Evolutionary conservation across 2,113 vertebrate species (phyloP), one percentile per base, ranked within the genome.

Genomic region (Chionomys nivalis): DNA sequence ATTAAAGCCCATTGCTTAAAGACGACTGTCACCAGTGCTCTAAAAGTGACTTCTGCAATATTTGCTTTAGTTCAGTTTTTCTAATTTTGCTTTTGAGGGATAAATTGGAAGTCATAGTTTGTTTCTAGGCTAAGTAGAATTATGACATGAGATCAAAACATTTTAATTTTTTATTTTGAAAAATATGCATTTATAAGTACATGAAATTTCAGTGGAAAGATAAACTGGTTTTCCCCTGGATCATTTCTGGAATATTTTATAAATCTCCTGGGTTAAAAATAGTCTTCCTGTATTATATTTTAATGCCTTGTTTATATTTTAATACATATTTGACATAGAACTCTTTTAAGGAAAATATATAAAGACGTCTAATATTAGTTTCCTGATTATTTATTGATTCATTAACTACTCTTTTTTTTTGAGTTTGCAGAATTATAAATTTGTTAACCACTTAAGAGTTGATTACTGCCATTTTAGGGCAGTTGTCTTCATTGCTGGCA

Each of bases 151-250:
- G 33, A 10, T 73, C 16, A 83, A 36, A 89, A 92, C 33, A 52
- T 96, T 96, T 96, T 68, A 72, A 92, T 96, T 75, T 96, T 10
- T 70, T 9, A 89, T 75, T 96, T 95, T 96, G 63, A 88, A 87
- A 83, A 85, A 63, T 19, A 44, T 55, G 26, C 36, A 39, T 24
- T n/a, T 93, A 44, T 91, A 79, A 70, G 58, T 90, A 78, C 36
- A 90, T 68, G 26, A 91, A 94, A 91, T 12, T 83, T 95, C 26
- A 77, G 16, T 94, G 33, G 44, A 68, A 31, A 68, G 42, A 89
- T 94, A 58, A 66, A 65, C 26, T 90, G 1, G 76, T 86, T 92
- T 92, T 24, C 11, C 24, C 10, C 23, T 63, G 87, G 36, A 39
- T 44, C 12, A 24, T 42, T 95, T 93, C 33, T 87, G 36, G 13